phyloP scores from a whole-genome alignment of 2,888 invertebrate genomes.

The Slavum lentiscoides region DNA sequence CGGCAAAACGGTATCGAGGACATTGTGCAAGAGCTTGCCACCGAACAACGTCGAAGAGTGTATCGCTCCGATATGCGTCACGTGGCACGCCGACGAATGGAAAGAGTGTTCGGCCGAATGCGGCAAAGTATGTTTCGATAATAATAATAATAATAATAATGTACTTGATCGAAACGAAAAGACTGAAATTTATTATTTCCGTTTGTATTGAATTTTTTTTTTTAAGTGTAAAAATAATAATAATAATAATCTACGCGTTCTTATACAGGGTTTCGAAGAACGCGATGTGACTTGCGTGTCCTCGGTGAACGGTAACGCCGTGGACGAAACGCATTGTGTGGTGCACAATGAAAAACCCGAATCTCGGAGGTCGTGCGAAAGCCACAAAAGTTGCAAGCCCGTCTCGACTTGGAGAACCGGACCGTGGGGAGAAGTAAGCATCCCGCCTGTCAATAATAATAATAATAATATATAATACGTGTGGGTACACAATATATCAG shows the following conservation, averaged over 20 bases:
- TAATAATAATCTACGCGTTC: too few species aligned
- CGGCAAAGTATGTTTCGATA: slow-evolving; percentile 58
- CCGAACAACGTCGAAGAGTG: slow-evolving; percentile 54
- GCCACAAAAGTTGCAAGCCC: slow-evolving; percentile 39
- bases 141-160: too few species aligned
- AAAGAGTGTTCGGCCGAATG: slow-evolving; percentile 58
- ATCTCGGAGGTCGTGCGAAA: slow-evolving; percentile 41
- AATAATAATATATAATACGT: too few species aligned
- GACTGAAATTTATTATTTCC: too few species aligned
- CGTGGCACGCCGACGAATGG: slow-evolving; percentile 61
- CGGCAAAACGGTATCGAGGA: slow-evolving; percentile 54
- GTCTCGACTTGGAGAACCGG: slow-evolving; percentile 55
- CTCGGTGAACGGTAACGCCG: slow-evolving; percentile 14
- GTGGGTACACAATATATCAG: too few species aligned
- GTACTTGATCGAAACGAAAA: too few species aligned
- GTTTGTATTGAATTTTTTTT: too few species aligned
- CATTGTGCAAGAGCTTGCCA: slow-evolving; percentile 54
- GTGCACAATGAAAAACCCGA: slow-evolving; percentile 44
- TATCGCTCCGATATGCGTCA: slow-evolving; percentile 58
- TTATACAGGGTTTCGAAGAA: slow-evolving; percentile 35
- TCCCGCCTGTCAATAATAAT: too few species aligned
- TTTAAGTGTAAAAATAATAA: not conserved
- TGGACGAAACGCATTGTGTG: slow-evolving; percentile 41
- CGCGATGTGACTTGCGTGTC: slow-evolving; percentile 44
- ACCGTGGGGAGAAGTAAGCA: slow-evolving; percentile 61